Evolutionary conservation across 2,113 vertebrate genomes (phyloP).

Genomic region (Otus sunia): DNA sequence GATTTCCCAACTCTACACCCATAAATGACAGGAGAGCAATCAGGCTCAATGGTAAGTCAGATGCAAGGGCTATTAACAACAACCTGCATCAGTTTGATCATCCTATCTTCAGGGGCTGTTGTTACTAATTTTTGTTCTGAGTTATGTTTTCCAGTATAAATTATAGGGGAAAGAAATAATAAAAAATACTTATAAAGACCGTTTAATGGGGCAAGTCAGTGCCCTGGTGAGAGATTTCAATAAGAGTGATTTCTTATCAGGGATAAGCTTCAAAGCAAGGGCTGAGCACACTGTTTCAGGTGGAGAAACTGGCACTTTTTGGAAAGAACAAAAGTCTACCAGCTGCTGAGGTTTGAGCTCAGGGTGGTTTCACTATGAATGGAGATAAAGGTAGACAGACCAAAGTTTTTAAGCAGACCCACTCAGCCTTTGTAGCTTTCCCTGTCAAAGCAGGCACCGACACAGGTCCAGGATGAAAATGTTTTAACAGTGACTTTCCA

Average conservation of each 20-base stretch:
- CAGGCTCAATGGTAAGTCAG: neutral
- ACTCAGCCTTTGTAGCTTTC: neutral
- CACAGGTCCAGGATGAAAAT: neutral
- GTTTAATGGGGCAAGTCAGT: neutral
- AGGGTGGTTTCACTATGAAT: neutral
- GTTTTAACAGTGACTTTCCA: neutral
- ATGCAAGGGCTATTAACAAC: neutral
- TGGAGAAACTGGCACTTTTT: neutral
- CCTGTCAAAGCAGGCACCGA: neutral
- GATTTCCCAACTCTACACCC: neutral
- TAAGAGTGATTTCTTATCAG: conserved; percentile 10
- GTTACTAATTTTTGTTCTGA: neutral
- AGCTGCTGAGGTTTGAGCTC: neutral
- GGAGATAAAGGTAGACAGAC: neutral
- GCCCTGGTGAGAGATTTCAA: conserved; percentile 15
- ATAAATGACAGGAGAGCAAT: neutral
- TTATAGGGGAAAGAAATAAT: neutral
- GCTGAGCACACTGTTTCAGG: neutral
- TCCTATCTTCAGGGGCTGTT: neutral
- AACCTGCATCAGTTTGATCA: neutral
- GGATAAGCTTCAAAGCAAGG: neutral
- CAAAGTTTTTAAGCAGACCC: neutral
- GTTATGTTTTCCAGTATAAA: neutral
- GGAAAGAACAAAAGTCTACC: neutral
- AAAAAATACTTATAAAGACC: neutral